These are phyloP conservation scores for Silurus meridionalis DNA, from an alignment of 2,113 vertebrate species.

Conservation along the genomic window DNA sequence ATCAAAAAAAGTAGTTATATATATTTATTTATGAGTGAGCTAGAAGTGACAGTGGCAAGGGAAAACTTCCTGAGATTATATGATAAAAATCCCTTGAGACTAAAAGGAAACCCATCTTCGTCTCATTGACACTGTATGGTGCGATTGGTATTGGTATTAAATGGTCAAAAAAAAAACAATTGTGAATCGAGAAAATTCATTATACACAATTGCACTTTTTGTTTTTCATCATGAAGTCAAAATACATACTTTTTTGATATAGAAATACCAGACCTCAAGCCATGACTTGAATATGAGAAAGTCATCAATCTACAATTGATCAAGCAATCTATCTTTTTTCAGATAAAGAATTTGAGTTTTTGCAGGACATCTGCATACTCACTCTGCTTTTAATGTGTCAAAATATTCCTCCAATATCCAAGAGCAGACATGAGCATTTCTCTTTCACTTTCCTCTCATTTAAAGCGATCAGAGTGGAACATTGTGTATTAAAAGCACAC, in stretches of 20 bases:
- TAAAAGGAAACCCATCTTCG: too few species aligned
- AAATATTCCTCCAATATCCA: slow-evolving; percentile 15
- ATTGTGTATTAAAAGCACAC: slow-evolving; percentile 37
- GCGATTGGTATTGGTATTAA: too few species aligned
- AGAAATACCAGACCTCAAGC: neutral
- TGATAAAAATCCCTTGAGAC: too few species aligned
- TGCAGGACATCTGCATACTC: neutral
- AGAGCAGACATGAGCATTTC: slow-evolving; percentile 17
- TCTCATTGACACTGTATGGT: too few species aligned
- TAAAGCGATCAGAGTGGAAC: slow-evolving; percentile 39
- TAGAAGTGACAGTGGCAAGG: too few species aligned
- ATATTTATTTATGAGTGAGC: too few species aligned
- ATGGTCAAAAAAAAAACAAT: too few species aligned
- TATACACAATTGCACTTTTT: too few species aligned
- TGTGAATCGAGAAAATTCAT: too few species aligned
- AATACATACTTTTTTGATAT: neutral
- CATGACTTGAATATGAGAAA: neutral
- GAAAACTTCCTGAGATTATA: too few species aligned
- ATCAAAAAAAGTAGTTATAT: too few species aligned
- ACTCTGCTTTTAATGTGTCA: slow-evolving; percentile 7
- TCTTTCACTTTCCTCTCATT: slow-evolving; percentile 43
- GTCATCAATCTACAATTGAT: slow-evolving; percentile 1
- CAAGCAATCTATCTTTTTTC: neutral
- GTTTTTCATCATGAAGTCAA: too few species aligned
- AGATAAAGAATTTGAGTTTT: slow-evolving; percentile 27